Base-by-base conservation (phyloP, 2,888 invertebrate genomes). In the Dendrolimus houi region DNA sequence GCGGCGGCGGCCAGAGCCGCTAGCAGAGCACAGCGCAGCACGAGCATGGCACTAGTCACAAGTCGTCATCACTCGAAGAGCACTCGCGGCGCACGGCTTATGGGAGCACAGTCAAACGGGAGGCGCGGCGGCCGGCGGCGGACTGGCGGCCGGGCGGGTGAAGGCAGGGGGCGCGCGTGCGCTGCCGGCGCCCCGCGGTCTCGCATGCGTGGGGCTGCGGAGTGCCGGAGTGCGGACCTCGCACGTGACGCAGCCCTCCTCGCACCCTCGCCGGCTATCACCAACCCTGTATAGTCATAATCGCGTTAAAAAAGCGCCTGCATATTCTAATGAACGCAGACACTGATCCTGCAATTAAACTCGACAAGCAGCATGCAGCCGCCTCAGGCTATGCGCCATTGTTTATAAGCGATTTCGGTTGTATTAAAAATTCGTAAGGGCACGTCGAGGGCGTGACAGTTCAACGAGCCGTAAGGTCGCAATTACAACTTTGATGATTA, bases 181-280 rank as follows among this genome's bases (percentile, higher is more conserved):
- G 83, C 83, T 66, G 69, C 72, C 70, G 85, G 87, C 88, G 88
- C 85, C 87, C 84, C 84, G 84, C 86, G 80, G 88, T 87, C 88
- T 88, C 87, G 89, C 89, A 88, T 88, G 89, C 89, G 88, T 89
- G 85, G 86, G 84, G 85, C 80, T 88, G 87, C 89, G 86, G 87
- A 86, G 87, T 87, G 87, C 88, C 89, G 85, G 87, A 86, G 87
- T 87, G 87, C 88, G 89, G 87, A 85, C 81, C 83, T 84, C 79
- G 87, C 89, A 89, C 88, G 89, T 90, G 89, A 89, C 89, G 90
- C 90, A 88, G 82, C 88, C 87, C 88, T 86, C 87, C 87, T 83
- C 87, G 77, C 81, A 79, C 85, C 84, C 86, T 82, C 79, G 64
- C 64, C 68, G 66, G 66, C 72, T 67, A 72, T 70, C 70, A 68